Percentiles rank a stretch among this genome's conserved stretches.
These are phyloP conservation scores for Heloderma charlesbogerti DNA, from an alignment of 2,113 vertebrate species.

Conservation along the genomic window DNA sequence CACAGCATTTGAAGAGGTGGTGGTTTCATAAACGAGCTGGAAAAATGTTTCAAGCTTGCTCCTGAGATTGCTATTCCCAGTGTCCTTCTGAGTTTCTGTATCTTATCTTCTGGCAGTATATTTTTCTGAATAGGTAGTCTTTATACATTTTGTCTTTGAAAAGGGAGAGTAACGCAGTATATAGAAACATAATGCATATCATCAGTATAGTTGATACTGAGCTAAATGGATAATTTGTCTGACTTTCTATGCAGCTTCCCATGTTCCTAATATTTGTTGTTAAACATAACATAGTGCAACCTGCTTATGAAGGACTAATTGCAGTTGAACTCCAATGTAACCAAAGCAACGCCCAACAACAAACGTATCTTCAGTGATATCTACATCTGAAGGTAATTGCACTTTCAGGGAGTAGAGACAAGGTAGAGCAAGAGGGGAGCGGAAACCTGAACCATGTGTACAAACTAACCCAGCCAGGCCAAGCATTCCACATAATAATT, in stretches of 20 bases:
- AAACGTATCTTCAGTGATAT: neutral
- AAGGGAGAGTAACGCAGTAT: neutral
- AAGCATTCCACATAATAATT: too few species aligned
- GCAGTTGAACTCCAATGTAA: neutral
- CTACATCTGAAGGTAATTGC: neutral
- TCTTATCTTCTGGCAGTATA: neutral
- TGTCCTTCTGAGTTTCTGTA: neutral
- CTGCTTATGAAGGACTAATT: neutral
- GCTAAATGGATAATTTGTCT: neutral
- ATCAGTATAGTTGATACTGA: neutral
- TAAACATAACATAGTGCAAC: neutral
- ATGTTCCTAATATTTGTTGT: neutral
- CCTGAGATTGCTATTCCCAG: neutral
- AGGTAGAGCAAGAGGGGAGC: neutral
- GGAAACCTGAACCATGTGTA: neutral
- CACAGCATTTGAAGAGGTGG: neutral
- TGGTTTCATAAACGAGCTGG: neutral
- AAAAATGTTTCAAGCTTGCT: neutral
- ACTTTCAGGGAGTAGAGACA: neutral
- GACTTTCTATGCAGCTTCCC: neutral
- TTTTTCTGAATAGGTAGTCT: neutral
- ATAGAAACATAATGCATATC: too few species aligned
- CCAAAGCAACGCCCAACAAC: neutral
- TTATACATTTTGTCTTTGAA: neutral
- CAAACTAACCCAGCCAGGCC: too few species aligned